phyloP scores from a whole-genome alignment of 2,888 invertebrate genomes.

The Therioaphis trifolii region DNA sequence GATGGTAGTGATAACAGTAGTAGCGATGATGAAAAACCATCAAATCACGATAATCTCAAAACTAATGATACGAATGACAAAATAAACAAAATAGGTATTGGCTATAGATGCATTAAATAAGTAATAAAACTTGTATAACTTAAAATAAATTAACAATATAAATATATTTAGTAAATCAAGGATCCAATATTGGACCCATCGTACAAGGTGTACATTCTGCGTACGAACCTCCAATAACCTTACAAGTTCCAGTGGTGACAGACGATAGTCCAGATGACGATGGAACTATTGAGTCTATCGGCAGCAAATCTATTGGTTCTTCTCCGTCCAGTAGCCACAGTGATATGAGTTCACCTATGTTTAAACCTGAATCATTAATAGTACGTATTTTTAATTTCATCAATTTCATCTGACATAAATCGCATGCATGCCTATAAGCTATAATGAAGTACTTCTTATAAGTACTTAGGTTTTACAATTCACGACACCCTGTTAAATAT shows the following conservation, averaged over 20 bases:
- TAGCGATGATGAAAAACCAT: conserved; percentile 27
- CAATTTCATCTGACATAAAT: not conserved
- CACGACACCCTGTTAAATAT: too few species aligned
- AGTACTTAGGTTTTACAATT: too few species aligned
- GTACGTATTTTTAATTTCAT: conserved; percentile 29
- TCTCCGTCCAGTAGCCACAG: conserved; percentile 56
- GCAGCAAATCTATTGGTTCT: conserved; percentile 51
- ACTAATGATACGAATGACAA: not conserved
- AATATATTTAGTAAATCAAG: not conserved
- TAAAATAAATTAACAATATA: not conserved
- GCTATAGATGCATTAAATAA: not conserved
- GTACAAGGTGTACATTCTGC: conserved; percentile 27
- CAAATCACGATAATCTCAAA: not conserved
- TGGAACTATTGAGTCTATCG: conserved; percentile 24
- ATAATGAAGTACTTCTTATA: too few species aligned
- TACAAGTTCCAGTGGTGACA: conserved; percentile 18
- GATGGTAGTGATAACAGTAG: conserved; percentile 19
- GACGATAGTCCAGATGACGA: conserved; percentile 49
- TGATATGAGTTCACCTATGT: conserved; percentile 60
- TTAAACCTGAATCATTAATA: conserved; percentile 53
- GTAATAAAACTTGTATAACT: too few species aligned
- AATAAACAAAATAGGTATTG: conserved; percentile 8
- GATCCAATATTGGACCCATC: conserved; percentile 38
- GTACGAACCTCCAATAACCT: conserved; percentile 34
- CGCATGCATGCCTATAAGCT: not conserved